Base-by-base conservation (phyloP, 2,888 invertebrate species). In the Acronicta psi region DNA sequence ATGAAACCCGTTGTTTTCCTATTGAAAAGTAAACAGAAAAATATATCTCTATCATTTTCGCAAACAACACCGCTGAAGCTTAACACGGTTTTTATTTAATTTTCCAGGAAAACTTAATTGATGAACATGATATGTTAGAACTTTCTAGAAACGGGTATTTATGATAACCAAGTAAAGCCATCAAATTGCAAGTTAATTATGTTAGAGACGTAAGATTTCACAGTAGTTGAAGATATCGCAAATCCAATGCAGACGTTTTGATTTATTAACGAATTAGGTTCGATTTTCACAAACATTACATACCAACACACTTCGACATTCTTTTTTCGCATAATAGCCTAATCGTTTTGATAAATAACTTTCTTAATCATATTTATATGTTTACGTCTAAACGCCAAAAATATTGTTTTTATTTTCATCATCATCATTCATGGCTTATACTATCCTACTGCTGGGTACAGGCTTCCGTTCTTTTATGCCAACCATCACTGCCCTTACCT, bases 211-310 rank as follows among this genome's bases (percentile, higher is more conserved):
- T 17, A 4, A 40, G 11, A 42, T 36, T 31, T 8, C 11, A 36
- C 2, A 17, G 18, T 38, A 13, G 50, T 67, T 57, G 40, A 50
- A 31, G 43, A 45, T 41, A 59, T 59, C 53, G 49, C 54, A 71
- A 67, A 54, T 71, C 62, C 57, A 49, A 23, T 54, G 43, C 57
- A 63, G 52, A n/a, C 14, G 7, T 41, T 49, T 51, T 70, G 61
- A 3, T 29, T 0, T 29, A 29, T 29, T 29, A 11, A 1, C 29
- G 11, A 29, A 3, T 10, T 10, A 11, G 29, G 3, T 29, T 29
- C 11, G 20, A 20, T 20, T 2, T 20, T 20, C 5, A 20, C 5
- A 20, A 20, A 20, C 20, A 20, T n/a, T 29, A 29, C 11, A 29
- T 29, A 29, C 29, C 11, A 29, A 11, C 29, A 29, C 29, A 11